These are phyloP conservation scores for Criorhina ranunculi DNA, from an alignment of 2,888 invertebrate species.

Conservation along the genomic window DNA sequence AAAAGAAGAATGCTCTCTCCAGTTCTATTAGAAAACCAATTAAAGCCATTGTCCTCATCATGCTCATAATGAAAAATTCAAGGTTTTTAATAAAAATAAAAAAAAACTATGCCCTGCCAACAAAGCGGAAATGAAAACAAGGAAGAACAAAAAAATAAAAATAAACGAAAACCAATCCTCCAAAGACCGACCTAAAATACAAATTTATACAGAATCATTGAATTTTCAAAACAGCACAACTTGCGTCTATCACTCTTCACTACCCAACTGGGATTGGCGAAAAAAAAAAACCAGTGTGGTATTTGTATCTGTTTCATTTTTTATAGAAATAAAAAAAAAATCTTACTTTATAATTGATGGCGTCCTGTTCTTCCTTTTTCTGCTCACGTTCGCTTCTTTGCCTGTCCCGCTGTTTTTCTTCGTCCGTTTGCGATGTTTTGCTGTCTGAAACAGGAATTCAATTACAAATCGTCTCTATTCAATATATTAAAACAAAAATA, in stretches of 20 bases:
- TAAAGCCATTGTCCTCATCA: conserved; percentile 1
- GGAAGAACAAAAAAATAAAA: background rate
- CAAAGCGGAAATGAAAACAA: background rate
- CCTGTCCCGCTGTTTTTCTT: conserved; percentile 84
- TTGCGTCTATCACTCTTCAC: background rate
- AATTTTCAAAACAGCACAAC: conserved; percentile 1
- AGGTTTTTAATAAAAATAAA: conserved; percentile 28
- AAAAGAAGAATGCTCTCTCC: conserved; percentile 4
- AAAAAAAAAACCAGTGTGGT: background rate
- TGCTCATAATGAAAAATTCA: background rate
- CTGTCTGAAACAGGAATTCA: conserved; percentile 80
- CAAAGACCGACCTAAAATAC: background rate
- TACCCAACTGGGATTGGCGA: background rate
- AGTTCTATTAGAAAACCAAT: conserved; percentile 4
- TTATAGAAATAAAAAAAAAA: conserved; percentile 1
- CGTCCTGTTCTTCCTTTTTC: conserved; percentile 84
- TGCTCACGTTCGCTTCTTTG: conserved; percentile 84
- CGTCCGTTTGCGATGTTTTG: conserved; percentile 85
- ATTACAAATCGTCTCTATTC: conserved; percentile 58
- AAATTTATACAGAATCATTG: conserved; percentile 24
- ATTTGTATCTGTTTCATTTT: background rate
- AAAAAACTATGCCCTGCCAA: conserved; percentile 14
- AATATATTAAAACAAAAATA: background rate
- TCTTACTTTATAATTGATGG: conserved; percentile 84
- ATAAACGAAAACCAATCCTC: background rate